Percentiles rank a stretch among this genome's conserved stretches.
Evolutionary conservation across 2,888 invertebrate genomes (phyloP).

Genomic region (Poecilobothrus nobilitatus): DNA sequence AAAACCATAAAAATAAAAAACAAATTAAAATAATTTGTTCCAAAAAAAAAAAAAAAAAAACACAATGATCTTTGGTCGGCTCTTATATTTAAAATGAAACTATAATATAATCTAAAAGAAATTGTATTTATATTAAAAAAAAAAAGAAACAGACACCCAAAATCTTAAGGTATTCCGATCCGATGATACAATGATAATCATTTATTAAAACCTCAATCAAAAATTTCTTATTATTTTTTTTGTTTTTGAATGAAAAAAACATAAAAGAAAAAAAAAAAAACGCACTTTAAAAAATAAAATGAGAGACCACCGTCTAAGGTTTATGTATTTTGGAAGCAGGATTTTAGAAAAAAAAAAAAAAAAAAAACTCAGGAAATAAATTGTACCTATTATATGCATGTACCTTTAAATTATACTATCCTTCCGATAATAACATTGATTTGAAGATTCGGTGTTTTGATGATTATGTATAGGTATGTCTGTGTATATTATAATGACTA

Average conservation of each 20-base stretch:
- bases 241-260: background rate
- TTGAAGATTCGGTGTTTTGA: no score
- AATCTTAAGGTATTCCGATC: background rate
- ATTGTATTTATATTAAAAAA: no score
- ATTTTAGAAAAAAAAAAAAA: background rate
- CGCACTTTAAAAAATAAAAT: background rate
- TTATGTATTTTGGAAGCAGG: background rate
- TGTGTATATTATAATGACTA: background rate
- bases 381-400: background rate
- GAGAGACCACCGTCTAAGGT: background rate
- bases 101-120: background rate
- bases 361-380: background rate
- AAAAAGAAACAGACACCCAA: no score
- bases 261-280: background rate
- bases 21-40: background rate
- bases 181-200: background rate
- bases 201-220: background rate
- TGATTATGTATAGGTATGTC: no score
- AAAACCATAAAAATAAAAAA: background rate
- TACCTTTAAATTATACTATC: background rate
- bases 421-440: background rate
- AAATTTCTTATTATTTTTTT: background rate
- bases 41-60: background rate
- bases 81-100: background rate
- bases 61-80: background rate